These are phyloP conservation scores for Venturia canescens DNA, from an alignment of 1,140 invertebrate species.

Conservation along the genomic window DNA sequence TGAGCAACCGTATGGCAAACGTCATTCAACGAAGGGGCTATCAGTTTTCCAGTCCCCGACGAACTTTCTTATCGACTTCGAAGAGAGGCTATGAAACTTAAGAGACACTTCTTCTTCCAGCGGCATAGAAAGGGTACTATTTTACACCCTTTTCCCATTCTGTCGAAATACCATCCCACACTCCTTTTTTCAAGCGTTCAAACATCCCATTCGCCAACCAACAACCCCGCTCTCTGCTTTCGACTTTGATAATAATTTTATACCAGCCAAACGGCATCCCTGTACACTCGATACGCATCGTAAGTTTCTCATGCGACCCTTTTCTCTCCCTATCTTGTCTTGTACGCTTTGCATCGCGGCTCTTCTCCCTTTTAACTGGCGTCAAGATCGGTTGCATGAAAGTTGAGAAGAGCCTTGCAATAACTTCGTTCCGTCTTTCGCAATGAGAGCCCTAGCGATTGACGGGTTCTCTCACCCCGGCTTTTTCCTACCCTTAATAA, in stretches of 20 bases:
- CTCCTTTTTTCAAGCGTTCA: background rate
- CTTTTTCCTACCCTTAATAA: background rate
- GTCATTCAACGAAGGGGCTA: background rate
- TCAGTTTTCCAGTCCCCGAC: conserved; percentile 12
- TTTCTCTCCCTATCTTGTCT: background rate
- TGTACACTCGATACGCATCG: conserved; percentile 33
- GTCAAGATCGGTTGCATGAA: conserved; percentile 5
- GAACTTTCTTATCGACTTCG: conserved; percentile 34
- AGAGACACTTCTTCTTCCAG: background rate
- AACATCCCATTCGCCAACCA: background rate
- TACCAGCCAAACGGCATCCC: conserved; percentile 3
- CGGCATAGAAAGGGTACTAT: conserved; percentile 34
- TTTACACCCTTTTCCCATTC: conserved; percentile 14
- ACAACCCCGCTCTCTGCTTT: background rate
- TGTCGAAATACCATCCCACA: background rate
- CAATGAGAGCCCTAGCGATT: background rate
- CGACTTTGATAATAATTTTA: conserved; percentile 34
- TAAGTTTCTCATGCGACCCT: conserved; percentile 39
- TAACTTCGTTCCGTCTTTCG: conserved; percentile 18
- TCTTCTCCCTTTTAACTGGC: background rate
- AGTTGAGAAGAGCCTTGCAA: conserved; percentile 1
- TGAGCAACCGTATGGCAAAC: background rate
- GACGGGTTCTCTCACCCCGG: background rate
- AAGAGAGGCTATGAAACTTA: conserved; percentile 6
- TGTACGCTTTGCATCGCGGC: background rate